Conservation (phyloP, 2,113 vertebrate species). For the Clupea harengus region DNA sequence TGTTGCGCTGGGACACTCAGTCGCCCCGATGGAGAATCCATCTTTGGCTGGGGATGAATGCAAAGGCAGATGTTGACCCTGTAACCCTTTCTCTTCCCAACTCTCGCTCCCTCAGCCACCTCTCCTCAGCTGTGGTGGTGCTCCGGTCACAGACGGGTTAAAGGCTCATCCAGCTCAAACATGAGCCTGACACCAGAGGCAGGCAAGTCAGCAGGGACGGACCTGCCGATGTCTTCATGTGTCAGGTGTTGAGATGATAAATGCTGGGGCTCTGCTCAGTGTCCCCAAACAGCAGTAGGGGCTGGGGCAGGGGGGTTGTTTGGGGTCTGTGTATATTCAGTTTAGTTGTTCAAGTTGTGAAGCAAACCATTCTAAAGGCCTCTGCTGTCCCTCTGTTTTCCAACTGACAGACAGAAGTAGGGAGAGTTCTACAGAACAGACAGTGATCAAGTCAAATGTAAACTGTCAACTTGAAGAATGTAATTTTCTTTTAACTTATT, state of each 20-base stretch:
- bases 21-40: conserved; percentile 44
- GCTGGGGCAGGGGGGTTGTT: too few relatives aligned
- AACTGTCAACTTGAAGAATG: not conserved
- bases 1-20: not conserved
- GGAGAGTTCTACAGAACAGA: not conserved
- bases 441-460: not conserved
- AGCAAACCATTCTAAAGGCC: not conserved
- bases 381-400: not conserved
- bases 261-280: conserved; percentile 18
- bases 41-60: conserved; percentile 46
- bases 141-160: not conserved
- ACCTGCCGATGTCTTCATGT: conserved; percentile 36
- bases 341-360: not conserved
- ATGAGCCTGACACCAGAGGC: conserved; percentile 1
- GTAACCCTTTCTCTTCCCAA: not conserved
- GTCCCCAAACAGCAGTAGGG: not conserved
- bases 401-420: not conserved
- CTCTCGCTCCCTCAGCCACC: not conserved
- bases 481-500: too few relatives aligned
- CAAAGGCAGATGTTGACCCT: conserved; percentile 57
- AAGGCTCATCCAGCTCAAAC: conserved; percentile 32
- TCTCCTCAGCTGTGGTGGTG: not conserved
- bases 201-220: conserved; percentile 16
- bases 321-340: not conserved
- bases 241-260: conserved; percentile 27